Evolutionary conservation across 2,888 invertebrate species (phyloP), one percentile per base, ranked within the genome.

Genomic region (Malacosoma neustria): DNA sequence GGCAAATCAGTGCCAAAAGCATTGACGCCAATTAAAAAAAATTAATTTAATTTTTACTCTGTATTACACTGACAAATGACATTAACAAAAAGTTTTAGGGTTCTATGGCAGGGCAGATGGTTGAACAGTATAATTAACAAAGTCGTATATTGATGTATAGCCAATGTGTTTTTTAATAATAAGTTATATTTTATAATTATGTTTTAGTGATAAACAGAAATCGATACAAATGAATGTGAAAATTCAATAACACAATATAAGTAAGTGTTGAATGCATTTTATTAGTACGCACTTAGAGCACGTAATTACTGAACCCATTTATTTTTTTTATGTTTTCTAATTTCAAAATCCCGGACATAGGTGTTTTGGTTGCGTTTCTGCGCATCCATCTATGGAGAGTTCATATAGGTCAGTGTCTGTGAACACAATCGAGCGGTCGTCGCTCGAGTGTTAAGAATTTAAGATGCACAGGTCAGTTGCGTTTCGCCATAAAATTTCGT

Each of bases 311-410:
- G 51, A 48, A 71, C 73, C 65, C 69, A 64, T 71, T 68, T 69
- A 45, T 49, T 72, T 66, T 67, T 63, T 65, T 61, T 66, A 67
- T 74, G 72, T 74, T 74, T 62, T 66, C 67, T 62, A 62, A 58
- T 69, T 67, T 58, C 57, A 61, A 66, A 66, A 63, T 67, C 65
- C 64, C 62, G 65, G 64, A 53, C 54, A 55, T 45, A 67, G 54
- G 61, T 68, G 46, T 61, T 61, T 52, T 54, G 43, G 53, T 64
- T 71, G 70, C 58, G 61, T 69, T 71, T 69, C 70, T 72, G 69
- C 69, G 68, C 68, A 72, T 72, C 59, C 57, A 55, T 46, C 45
- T 58, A 54, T 44, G 45, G 46, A 48, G 49, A 52, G 50, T 38
- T 49, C 42, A 48, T 59, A 44, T 62, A 67, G 57, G 57, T 64